Conservation (phyloP, 37 sponge, comb jelly and placozoan genomes). For the Halisarca cf. caerulea region DNA sequence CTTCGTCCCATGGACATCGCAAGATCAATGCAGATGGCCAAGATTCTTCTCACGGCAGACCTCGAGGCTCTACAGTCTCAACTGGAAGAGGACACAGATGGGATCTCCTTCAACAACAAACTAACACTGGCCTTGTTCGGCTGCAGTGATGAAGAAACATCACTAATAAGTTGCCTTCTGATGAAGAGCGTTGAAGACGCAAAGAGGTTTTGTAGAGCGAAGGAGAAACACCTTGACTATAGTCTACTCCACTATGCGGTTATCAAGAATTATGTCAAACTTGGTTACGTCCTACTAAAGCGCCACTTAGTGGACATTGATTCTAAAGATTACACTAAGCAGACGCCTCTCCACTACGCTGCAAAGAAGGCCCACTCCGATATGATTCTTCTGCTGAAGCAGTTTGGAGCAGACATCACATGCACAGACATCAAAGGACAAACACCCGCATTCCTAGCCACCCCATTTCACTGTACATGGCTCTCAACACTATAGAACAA, state of each 20-base stretch:
- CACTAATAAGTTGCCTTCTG: background rate
- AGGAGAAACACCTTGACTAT: background rate
- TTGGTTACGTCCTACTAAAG: conserved; percentile 39
- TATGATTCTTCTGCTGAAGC: conserved; percentile 41
- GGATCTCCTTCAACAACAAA: background rate
- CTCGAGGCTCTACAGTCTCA: conserved; percentile 14
- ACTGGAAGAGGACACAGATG: background rate
- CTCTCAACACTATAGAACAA: background rate
- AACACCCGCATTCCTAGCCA: conserved; percentile 18
- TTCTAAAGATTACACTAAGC: conserved; percentile 34
- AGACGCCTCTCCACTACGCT: conserved; percentile 64
- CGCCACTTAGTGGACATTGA: conserved; percentile 36
- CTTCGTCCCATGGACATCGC: conserved; percentile 68
- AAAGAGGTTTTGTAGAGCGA: background rate
- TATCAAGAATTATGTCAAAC: conserved; percentile 55
- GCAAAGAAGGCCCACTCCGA: conserved; percentile 50
- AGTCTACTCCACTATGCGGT: conserved; percentile 69
- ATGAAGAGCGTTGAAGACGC: background rate
- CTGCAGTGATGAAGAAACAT: background rate
- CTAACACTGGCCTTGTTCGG: background rate
- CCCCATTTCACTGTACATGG: conserved; percentile 13
- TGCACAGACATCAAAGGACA: conserved; percentile 14
- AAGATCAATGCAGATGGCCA: conserved; percentile 60
- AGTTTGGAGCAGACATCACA: conserved; percentile 32
- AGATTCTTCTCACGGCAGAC: conserved; percentile 57